These are phyloP conservation scores for Notechis scutatus DNA, from an alignment of 2,113 vertebrate species.

Conservation along the genomic window DNA sequence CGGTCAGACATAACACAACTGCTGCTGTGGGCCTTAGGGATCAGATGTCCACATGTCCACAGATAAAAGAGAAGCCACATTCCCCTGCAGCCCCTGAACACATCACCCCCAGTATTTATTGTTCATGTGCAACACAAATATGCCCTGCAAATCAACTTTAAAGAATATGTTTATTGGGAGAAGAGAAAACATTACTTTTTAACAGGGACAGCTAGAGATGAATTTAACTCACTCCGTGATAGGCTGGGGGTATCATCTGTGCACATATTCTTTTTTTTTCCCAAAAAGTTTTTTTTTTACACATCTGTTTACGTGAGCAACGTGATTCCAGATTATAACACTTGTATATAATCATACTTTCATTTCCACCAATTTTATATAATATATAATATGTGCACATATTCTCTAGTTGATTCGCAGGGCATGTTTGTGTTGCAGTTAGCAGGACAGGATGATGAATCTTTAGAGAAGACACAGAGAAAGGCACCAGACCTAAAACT, in stretches of 20 bases:
- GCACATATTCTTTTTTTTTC: neutral
- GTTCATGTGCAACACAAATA: neutral
- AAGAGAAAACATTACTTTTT: neutral
- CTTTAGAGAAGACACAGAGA: neutral
- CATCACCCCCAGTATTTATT: neutral
- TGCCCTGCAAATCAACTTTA: no score
- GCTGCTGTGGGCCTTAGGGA: neutral
- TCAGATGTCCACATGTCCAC: neutral
- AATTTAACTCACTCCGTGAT: neutral
- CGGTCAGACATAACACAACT: neutral
- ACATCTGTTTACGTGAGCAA: no score
- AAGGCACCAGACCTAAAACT: neutral
- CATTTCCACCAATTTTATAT: no score
- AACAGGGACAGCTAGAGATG: neutral
- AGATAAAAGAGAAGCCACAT: neutral
- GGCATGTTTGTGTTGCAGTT: neutral
- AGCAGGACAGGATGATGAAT: neutral
- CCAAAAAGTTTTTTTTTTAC: no score
- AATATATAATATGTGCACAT: neutral
- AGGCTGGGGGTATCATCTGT: neutral
- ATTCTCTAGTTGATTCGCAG: neutral
- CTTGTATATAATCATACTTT: no score
- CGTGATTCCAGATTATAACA: no score
- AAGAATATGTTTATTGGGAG: neutral
- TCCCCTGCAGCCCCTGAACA: neutral